phyloP scores from a whole-genome alignment of 2,888 invertebrate genomes.

The Apotomis betuletana region DNA sequence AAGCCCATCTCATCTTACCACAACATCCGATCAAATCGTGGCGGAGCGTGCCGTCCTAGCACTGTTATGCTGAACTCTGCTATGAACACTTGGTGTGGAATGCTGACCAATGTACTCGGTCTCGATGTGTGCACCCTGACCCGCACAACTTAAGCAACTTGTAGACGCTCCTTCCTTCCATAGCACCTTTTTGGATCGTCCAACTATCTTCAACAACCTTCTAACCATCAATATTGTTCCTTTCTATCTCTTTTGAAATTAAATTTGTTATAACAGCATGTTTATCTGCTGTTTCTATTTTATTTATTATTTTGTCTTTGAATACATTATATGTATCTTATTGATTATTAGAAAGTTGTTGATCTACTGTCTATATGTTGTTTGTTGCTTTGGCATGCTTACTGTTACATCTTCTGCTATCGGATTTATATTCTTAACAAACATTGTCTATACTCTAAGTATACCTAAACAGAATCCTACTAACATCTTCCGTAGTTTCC shows the following conservation, averaged over 20 bases:
- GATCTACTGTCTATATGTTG: slow-evolving; percentile 53
- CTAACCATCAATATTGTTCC: slow-evolving; percentile 59
- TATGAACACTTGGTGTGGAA: slow-evolving; percentile 78
- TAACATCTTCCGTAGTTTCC: slow-evolving; percentile 17
- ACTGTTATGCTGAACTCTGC: slow-evolving; percentile 65
- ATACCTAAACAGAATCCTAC: slow-evolving; percentile 1
- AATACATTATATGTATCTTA: slow-evolving; percentile 10
- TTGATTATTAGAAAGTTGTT: slow-evolving; percentile 67
- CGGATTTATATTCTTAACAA: slow-evolving; percentile 14
- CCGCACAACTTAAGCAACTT: slow-evolving; percentile 70
- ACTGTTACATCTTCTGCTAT: slow-evolving; percentile 63
- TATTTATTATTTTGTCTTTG: not conserved
- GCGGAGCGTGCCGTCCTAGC: slow-evolving; percentile 74
- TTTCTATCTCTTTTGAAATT: not conserved
- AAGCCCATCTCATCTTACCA: slow-evolving; percentile 44
- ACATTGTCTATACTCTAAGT: slow-evolving; percentile 1
- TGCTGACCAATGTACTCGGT: slow-evolving; percentile 68
- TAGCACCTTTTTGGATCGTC: slow-evolving; percentile 83
- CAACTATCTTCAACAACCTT: slow-evolving; percentile 69
- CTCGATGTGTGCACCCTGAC: slow-evolving; percentile 77
- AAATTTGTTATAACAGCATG: not conserved
- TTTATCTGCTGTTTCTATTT: slow-evolving; percentile 36
- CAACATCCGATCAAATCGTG: slow-evolving; percentile 58
- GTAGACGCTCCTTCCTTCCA: slow-evolving; percentile 83
- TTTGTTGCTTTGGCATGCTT: slow-evolving; percentile 73